Base-by-base conservation (phyloP, 2,113 vertebrate genomes). In the Neofelis nebulosa region DNA sequence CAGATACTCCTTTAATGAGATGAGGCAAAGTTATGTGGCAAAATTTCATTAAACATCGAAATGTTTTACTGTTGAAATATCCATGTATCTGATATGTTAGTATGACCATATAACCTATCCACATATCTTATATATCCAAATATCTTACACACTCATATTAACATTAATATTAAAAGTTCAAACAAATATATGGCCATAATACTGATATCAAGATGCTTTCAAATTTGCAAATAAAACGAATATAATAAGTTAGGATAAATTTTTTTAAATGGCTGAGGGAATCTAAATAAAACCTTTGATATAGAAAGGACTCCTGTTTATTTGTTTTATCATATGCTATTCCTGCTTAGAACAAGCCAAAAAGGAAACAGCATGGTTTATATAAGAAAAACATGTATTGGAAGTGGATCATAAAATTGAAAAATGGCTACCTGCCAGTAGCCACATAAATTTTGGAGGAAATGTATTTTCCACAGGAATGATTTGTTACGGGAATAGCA, bases 361-460 rank as follows among this genome's bases (percentile, higher is more conserved):
- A 98, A 97, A 97, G 89, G 82, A 94, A 97, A 79, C 81, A 95
- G 82, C 61, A 78, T 92, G 90, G 97, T 98, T 98, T 97, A 94
- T 98, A 98, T 98, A 98, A 97, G 98, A 98, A 99, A 98, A 98
- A 98, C 97, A 98, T 98, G 97, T 97, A 96, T 73, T 98, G 94
- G 97, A 98, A 98, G 97, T 5, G 25, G 98, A 98, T 98, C 97
- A 98, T 98, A 99, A 99, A 98, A 98, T 98, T 98, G 97, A 98
- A 98, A 98, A 98, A 98, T 98, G 98, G 98, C 98, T 95, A 97
- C 98, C 98, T 99, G 98, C 98, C 98, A 98, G 97, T 97, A 98
- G 96, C 91, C 97, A 98, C 98, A 99, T 99, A 98, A 98, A 98
- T 99, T 99, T 98, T 97, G 86, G 96, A 98, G 94, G 92, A 98